Evolutionary conservation across 2,888 invertebrate genomes (phyloP), one percentile per base, ranked within the genome.

Genomic region (Tetragonula carbonaria): DNA sequence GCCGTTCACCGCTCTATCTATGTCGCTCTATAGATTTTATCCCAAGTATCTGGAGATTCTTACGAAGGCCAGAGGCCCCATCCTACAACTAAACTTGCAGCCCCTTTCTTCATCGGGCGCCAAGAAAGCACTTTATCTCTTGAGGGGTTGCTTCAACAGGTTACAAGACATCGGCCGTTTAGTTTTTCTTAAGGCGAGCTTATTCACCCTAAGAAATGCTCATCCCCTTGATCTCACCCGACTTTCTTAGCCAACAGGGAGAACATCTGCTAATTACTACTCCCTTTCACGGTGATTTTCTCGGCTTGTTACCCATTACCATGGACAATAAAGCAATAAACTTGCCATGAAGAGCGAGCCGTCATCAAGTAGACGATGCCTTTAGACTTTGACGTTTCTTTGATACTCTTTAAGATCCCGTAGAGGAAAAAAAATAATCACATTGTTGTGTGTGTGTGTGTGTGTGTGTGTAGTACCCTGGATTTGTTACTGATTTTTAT

Each of bases 61-160:
- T 81, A 77, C 33, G 73, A 72, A 78, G 70, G 70, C 45, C 55
- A 67, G 38, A 59, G 5, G 2, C n/a, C 57, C 78, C 66, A 45
- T 8, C 45, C 45, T 45, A 45, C 73, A 59, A 77, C 73, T 77
- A 87, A 76, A 82, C 76, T 74, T 85, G 84, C 86, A 78, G 74
- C 76, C 66, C 87, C 86, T 80, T 45, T 85, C 82, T 81, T 86
- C 85, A 57, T 67, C 67, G 23, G 18, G 45, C 62, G 67, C 78
- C 76, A 78, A 89, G 83, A 86, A 86, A 86, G 78, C 92, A 92
- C 92, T 93, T 92, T 93, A 91, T 91, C 92, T 91, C 78, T 66
- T 75, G 84, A 82, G 91, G 89, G 91, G 88, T 88, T 85, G 90
- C 92, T 90, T 91, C 93, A 93, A 93, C 93, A 93, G 94, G 93